phyloP scores from a whole-genome alignment of 2,113 vertebrate genomes.

The Sorex fumeus region DNA sequence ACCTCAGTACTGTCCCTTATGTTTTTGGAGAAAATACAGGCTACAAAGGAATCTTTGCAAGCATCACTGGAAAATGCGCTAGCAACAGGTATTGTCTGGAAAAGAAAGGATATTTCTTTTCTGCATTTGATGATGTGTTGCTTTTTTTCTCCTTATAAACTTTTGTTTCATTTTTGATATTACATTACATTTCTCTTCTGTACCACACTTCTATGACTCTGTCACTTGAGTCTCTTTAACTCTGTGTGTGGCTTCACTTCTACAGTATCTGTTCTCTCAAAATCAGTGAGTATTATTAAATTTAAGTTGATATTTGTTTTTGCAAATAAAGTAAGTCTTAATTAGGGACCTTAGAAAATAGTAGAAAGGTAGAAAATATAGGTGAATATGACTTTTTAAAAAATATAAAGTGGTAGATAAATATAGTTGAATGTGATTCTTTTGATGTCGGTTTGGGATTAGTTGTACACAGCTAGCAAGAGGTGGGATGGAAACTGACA shows the following conservation, averaged over 20 bases:
- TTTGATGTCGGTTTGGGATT: slow-evolving; percentile 16
- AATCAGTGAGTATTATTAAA: slow-evolving; percentile 4
- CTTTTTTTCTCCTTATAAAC: slow-evolving; percentile 7
- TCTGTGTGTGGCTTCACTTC: not conserved
- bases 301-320: slow-evolving; percentile 46
- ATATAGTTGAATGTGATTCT: not conserved
- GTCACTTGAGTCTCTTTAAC: not conserved
- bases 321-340: not conserved
- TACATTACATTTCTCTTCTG: not conserved
- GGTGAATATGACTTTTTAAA: too few relatives aligned
- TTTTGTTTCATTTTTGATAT: slow-evolving; percentile 1
- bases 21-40: slow-evolving; percentile 57
- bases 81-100: slow-evolving; percentile 84
- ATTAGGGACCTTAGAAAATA: not conserved
- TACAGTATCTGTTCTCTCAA: not conserved
- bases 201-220: not conserved
- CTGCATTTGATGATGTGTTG: not conserved
- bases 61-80: not conserved
- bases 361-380: not conserved
- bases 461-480: not conserved
- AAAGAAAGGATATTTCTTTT: not conserved
- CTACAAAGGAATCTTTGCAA: slow-evolving; percentile 42
- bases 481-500: not conserved
- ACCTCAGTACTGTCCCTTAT: accelerated
- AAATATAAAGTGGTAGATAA: too few relatives aligned